These are phyloP conservation scores for Sebastes kiyomatsui DNA, from an alignment of 2,797 vertebrate species.

Conservation along the genomic window DNA sequence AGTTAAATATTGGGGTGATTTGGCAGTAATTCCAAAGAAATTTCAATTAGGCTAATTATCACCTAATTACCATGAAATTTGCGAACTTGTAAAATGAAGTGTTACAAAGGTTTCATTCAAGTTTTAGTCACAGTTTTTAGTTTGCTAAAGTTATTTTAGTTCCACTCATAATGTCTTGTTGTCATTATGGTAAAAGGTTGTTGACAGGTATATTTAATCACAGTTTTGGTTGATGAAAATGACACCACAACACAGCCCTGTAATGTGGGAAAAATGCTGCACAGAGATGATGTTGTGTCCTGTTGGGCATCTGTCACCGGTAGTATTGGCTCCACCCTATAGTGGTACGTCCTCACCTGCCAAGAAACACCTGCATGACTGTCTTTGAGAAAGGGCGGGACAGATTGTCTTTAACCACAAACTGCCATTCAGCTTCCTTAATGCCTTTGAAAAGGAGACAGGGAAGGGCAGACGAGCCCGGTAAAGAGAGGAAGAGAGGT, in stretches of 20 bases:
- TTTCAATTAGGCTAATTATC: too few relatives aligned
- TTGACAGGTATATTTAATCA: not conserved
- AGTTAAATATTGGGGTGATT: too few relatives aligned
- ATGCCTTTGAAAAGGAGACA: not conserved
- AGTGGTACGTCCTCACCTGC: not conserved
- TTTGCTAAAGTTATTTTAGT: not conserved
- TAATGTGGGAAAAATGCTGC: not conserved
- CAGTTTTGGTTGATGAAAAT: not conserved
- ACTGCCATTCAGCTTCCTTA: not conserved
- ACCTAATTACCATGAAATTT: too few relatives aligned
- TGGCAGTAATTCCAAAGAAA: too few relatives aligned
- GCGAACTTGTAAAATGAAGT: too few relatives aligned
- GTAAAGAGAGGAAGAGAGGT: slow-evolving; percentile 1
- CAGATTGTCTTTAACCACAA: slow-evolving; percentile 8
- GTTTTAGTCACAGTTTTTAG: too few relatives aligned
- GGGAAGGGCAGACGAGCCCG: not conserved
- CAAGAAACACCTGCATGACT: not conserved
- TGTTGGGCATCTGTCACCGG: not conserved
- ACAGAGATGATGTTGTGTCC: not conserved
- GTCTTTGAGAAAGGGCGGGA: slow-evolving; percentile 10
- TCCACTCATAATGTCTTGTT: not conserved
- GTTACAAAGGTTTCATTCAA: too few relatives aligned
- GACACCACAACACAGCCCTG: not conserved
- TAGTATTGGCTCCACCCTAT: not conserved
- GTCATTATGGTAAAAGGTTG: not conserved